These are phyloP conservation scores for Corbicula japonica DNA, from an alignment of 2,888 invertebrate species.

Conservation along the genomic window DNA sequence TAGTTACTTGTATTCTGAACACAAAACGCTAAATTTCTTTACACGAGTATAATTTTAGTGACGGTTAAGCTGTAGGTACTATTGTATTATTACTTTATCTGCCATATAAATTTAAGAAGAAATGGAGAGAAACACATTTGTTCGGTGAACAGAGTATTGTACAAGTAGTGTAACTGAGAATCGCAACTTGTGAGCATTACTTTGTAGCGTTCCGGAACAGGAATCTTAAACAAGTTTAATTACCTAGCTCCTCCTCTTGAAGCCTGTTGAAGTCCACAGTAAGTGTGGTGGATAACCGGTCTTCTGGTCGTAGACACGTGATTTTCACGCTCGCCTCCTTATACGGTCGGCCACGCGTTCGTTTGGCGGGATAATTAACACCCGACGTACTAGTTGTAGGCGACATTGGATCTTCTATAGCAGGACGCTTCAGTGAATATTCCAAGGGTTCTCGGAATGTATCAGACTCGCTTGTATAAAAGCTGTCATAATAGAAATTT, in stretches of 20 bases:
- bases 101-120: too few species aligned
- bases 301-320: slow-evolving; percentile 64
- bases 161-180: too few species aligned
- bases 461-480: slow-evolving; percentile 54
- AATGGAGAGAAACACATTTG: too few species aligned
- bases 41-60: too few species aligned
- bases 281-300: slow-evolving; percentile 45
- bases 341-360: slow-evolving; percentile 61
- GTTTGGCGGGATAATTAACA: slow-evolving; percentile 43
- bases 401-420: slow-evolving; percentile 45
- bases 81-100: too few species aligned
- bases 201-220: too few species aligned
- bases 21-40: too few species aligned
- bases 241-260: slow-evolving; percentile 65
- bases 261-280: slow-evolving; percentile 60
- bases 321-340: slow-evolving; percentile 65
- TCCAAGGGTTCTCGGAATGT: slow-evolving; percentile 54
- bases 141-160: too few species aligned
- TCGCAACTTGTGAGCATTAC: too few species aligned
- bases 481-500: slow-evolving; percentile 55
- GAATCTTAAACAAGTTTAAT: slow-evolving; percentile 3
- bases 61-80: too few species aligned
- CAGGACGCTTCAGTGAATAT: slow-evolving; percentile 38
- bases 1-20: too few species aligned
- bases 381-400: slow-evolving; percentile 30